Conservation (phyloP, 2,888 invertebrate species). For the Iselma pallidipennis region DNA sequence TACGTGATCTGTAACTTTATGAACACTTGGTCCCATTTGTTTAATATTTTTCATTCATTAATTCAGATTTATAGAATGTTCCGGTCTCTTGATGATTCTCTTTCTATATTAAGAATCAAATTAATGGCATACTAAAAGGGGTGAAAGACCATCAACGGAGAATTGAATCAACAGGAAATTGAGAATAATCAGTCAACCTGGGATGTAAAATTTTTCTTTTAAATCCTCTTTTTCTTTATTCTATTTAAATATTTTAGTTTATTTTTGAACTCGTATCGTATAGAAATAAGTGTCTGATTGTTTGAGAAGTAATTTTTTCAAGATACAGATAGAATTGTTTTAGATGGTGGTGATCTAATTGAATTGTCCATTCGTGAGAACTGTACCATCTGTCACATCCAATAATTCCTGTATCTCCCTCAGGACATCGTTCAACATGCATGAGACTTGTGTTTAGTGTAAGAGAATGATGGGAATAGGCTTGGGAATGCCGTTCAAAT, state of each 20-base stretch:
- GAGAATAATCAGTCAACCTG: slow-evolving; percentile 2
- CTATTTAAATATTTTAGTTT: too few species aligned
- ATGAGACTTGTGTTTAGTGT: slow-evolving; percentile 1
- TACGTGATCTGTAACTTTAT: slow-evolving; percentile 54
- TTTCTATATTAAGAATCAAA: background rate
- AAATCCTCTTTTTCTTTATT: too few species aligned
- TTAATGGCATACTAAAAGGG: background rate
- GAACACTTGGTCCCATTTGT: slow-evolving; percentile 47
- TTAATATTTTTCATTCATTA: slow-evolving; percentile 50
- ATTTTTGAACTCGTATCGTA: too few species aligned
- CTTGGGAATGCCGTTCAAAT: background rate
- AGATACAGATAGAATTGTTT: too few species aligned
- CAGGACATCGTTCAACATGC: slow-evolving; percentile 18
- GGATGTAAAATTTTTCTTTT: too few species aligned
- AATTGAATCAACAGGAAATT: slow-evolving; percentile 4
- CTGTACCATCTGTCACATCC: slow-evolving; percentile 11
- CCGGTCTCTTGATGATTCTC: slow-evolving; percentile 2
- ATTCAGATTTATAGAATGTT: slow-evolving; percentile 43
- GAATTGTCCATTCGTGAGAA: slow-evolving; percentile 20
- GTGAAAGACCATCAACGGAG: background rate
- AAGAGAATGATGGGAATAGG: background rate
- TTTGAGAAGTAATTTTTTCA: too few species aligned
- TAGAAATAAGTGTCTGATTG: too few species aligned
- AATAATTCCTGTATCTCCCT: slow-evolving; percentile 9
- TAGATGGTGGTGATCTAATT: slow-evolving; percentile 7